These are phyloP conservation scores for Drosophila pallidifrons DNA, from an alignment of 1,140 invertebrate genomes.

Conservation along the genomic window DNA sequence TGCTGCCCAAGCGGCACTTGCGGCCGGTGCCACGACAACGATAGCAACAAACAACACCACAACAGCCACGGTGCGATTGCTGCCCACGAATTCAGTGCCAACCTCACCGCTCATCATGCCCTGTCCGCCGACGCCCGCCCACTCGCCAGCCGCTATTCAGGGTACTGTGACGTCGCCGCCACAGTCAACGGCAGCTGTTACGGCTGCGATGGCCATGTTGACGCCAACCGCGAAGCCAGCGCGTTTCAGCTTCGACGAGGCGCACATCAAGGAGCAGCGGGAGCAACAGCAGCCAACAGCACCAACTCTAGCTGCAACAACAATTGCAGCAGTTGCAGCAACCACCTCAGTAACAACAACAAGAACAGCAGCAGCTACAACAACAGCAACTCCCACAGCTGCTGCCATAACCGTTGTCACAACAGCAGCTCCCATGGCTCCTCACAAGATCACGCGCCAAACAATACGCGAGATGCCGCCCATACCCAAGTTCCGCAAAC, in stretches of 20 bases:
- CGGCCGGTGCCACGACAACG: slow-evolving; percentile 20
- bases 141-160: slow-evolving; percentile 79
- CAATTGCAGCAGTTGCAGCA: slow-evolving; percentile 37
- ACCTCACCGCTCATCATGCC: slow-evolving; percentile 88
- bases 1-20: slow-evolving; percentile 19
- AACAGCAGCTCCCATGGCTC: slow-evolving; percentile 33
- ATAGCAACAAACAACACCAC: slow-evolving; percentile 6
- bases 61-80: slow-evolving; percentile 37
- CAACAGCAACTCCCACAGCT: slow-evolving; percentile 24
- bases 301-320: slow-evolving; percentile 4
- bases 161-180: slow-evolving; percentile 70
- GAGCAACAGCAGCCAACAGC: slow-evolving; percentile 36
- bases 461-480: slow-evolving; percentile 87
- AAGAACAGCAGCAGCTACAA: slow-evolving; percentile 49
- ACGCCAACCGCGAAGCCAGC: slow-evolving; percentile 62
- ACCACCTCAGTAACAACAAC: slow-evolving; percentile 20
- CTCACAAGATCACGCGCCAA: slow-evolving; percentile 86
- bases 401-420: slow-evolving; percentile 17
- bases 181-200: slow-evolving; percentile 67
- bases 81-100: slow-evolving; percentile 87
- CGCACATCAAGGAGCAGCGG: slow-evolving; percentile 76
- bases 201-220: slow-evolving; percentile 79
- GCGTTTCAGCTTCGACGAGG: slow-evolving; percentile 78
- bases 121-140: slow-evolving; percentile 84
- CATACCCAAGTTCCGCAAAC: slow-evolving; percentile 88